Base-by-base conservation (phyloP, 2,888 invertebrate genomes). In the Minunthozetes semirufus region DNA sequence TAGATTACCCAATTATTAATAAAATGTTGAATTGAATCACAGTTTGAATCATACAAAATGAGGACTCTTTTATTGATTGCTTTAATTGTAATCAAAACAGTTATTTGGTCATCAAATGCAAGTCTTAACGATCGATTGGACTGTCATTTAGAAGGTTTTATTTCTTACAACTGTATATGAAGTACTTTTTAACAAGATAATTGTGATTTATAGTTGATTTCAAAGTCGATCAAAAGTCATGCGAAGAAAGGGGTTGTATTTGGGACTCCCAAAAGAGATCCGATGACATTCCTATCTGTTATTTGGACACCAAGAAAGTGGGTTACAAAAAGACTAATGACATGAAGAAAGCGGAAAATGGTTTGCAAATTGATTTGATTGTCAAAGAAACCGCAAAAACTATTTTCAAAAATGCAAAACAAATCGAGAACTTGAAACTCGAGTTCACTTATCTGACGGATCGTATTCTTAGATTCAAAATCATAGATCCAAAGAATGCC, bases 391-490 rank as follows among this genome's bases (percentile, higher is more conserved):
- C 42, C 9, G 68, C 68, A 6, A 68, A 68, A 22, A 1, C 38
- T 2, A 22, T 15, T 19, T 25, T 56, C 11, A 68, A 68, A 13
- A 38, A 17, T 1, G 42, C 1, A 2, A 1, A 38, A 38, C 73
- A 63, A 73, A 25, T 75, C 0, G 33, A 22, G 0, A 68, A 25
- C 3, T 61, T 77, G 6, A 29, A n/a, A 11, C 38, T 78, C 17
- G 71, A 76, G 29, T 70, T 78, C 19, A 73, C 25, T 42, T 76
- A 75, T 38, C 29, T 78, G 5, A 74, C 74, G 1, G 66, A 76
- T 19, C 63, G 76, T 19, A 76, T 77, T 19, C 25, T 78, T 0
- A 33, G 78, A 42, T 63, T 78, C 13, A 76, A 75, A 66, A 73
- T 78, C 75, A 70, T n/a, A 4, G 78, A 78, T 27, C 11, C 29